Evolutionary conservation across 2,113 vertebrate species (phyloP), one percentile per base, ranked within the genome.

Genomic region (Naja naja): DNA sequence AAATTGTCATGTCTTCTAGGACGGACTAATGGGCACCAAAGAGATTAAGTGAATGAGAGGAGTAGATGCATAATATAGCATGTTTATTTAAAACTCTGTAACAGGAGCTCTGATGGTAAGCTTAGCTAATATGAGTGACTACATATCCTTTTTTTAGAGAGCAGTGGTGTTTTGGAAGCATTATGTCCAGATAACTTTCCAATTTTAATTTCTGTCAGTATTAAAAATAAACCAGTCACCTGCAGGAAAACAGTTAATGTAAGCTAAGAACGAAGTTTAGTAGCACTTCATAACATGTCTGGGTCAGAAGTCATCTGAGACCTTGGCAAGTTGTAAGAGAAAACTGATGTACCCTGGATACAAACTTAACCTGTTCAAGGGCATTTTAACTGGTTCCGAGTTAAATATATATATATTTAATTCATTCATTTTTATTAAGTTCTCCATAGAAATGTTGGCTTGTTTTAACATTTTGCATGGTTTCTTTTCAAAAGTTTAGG

Each of bases 101-200:
- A 60, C 0, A 6, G 22, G 94, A 95, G 95, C 87, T 0, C 1
- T 45, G 27, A 18, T 22, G 0, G 64, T 93, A 93, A 94, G 93
- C 93, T 56, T 2, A 43, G 6, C 95, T 94, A 91, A 95, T 89
- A 94, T 91, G 85, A 95, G 95, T 92, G 91, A 45, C 94, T 91
- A 93, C 87, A 64, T 96, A 23, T 92, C 39, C 88, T 90, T 92
- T 93, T 92, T 92, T 91, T 94, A 89, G 92, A 96, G 94, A 81
- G 0, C 30, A 90, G 91, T 20, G 88, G 93, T 91, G 92, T 96
- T 96, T 96, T 89, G 45, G 92, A 94, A 96, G 95, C 96, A 90
- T 95, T 96, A 95, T 92, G 93, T 94, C 95, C 92, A 64, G 96
- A 95, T 96, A 95, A 95, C 91, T 89, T 97, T 97, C 96, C 96